Conservation (phyloP, 1,140 invertebrate species). For the Achroia grisella region DNA sequence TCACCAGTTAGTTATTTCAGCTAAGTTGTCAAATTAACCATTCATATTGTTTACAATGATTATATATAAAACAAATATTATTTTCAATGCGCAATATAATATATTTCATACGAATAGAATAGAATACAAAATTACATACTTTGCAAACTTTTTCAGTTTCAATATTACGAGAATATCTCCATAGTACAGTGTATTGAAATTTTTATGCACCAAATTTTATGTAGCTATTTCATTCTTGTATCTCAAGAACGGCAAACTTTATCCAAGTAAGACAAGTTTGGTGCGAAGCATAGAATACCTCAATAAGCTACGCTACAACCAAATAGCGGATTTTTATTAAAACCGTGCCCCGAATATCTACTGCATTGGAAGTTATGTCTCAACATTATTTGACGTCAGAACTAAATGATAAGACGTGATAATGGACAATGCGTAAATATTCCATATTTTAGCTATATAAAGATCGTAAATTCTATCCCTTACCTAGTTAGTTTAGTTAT, state of each 20-base stretch:
- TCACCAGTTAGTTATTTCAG: too few species aligned
- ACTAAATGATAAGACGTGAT: not conserved
- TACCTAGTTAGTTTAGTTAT: too few species aligned
- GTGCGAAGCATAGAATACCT: constrained; percentile 8
- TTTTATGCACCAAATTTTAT: not conserved
- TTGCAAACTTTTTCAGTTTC: too few species aligned
- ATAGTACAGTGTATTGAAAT: not conserved
- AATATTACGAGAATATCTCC: not conserved
- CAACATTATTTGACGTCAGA: too few species aligned
- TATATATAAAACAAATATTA: too few species aligned
- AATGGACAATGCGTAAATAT: not conserved
- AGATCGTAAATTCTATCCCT: too few species aligned
- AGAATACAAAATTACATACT: too few species aligned
- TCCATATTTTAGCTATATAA: too few species aligned
- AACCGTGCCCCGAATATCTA: constrained; percentile 17
- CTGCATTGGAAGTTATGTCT: not conserved
- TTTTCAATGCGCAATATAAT: too few species aligned
- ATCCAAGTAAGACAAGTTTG: constrained; percentile 1
- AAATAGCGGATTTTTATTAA: constrained; percentile 19
- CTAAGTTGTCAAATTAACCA: too few species aligned
- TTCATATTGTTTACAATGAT: too few species aligned
- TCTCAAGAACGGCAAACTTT: not conserved
- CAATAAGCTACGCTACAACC: constrained; percentile 7
- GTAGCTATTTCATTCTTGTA: not conserved
- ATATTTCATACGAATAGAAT: too few species aligned